Conservation (phyloP, 1,140 invertebrate genomes). For the Hylaeus anthracinus region DNA sequence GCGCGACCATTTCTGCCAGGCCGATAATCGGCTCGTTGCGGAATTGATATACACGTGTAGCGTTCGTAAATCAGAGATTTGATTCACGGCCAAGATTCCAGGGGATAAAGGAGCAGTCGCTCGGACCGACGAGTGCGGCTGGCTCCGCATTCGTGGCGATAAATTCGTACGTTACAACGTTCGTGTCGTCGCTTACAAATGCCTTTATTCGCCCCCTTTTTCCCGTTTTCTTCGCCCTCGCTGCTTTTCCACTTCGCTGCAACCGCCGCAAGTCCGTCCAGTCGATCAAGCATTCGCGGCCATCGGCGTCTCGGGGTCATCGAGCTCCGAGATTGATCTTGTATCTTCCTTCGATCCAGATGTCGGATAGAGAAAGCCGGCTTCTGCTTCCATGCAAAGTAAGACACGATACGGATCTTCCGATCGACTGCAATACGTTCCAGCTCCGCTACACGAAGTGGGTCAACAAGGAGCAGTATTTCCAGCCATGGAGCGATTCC, state of each 20-base stretch:
- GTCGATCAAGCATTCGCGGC: too few relatives aligned
- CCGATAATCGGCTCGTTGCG: constrained; percentile 75
- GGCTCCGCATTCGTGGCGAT: constrained; percentile 23
- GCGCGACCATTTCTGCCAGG: constrained; percentile 50
- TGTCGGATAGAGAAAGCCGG: too few relatives aligned
- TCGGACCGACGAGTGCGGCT: constrained; percentile 26
- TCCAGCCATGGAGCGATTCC: too few relatives aligned
- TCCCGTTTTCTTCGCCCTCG: background rate
- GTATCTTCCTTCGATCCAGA: too few relatives aligned
- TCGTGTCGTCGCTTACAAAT: constrained; percentile 32
- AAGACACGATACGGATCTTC: too few relatives aligned
- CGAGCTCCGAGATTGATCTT: too few relatives aligned
- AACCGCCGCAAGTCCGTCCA: background rate
- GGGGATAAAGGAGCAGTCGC: constrained; percentile 54
- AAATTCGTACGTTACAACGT: constrained; percentile 60
- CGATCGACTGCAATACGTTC: too few relatives aligned
- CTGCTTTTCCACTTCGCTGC: background rate
- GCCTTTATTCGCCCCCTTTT: constrained; percentile 3
- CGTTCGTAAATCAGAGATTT: constrained; percentile 69
- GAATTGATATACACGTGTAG: constrained; percentile 74
- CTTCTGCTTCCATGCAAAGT: too few relatives aligned
- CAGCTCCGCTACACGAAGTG: too few relatives aligned
- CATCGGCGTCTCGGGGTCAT: too few relatives aligned
- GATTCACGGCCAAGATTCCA: constrained; percentile 72
- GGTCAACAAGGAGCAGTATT: too few relatives aligned